These are phyloP conservation scores for Ceyx cyanopectus DNA, from an alignment of 2,113 vertebrate species.

Conservation along the genomic window DNA sequence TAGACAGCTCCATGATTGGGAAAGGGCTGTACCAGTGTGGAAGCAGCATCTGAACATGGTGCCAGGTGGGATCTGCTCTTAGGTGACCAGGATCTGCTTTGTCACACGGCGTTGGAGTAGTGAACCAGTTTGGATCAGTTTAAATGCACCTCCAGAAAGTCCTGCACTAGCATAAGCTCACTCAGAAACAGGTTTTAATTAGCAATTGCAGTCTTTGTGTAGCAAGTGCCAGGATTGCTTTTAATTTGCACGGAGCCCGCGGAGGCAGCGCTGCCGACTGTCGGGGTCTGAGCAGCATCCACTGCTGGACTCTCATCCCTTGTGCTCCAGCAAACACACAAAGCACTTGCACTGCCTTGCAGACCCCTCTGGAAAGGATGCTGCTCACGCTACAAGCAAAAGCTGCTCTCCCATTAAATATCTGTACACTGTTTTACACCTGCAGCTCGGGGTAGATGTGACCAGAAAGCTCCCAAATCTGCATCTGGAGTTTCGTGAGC, in stretches of 20 bases:
- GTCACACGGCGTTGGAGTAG: neutral
- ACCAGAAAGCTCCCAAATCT: neutral
- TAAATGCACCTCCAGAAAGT: neutral
- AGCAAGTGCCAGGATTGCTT: constrained; percentile 1
- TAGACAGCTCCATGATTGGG: rapidly evolving
- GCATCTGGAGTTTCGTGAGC: neutral
- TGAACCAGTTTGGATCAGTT: neutral
- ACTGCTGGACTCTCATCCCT: neutral
- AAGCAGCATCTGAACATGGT: too few relatives aligned
- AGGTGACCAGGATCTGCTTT: neutral
- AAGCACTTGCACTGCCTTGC: neutral
- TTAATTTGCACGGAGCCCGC: neutral
- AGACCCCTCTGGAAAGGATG: neutral
- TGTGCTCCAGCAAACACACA: neutral
- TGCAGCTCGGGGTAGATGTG: neutral
- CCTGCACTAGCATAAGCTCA: neutral
- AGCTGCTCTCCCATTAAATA: neutral
- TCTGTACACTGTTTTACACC: neutral
- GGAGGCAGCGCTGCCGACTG: neutral
- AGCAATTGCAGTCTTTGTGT: constrained; percentile 17
- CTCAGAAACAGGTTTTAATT: constrained; percentile 38
- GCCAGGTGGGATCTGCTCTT: neutral
- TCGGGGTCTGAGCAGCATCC: neutral
- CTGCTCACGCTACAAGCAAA: neutral
- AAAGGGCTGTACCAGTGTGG: too few relatives aligned